phyloP scores from a whole-genome alignment of 92 coral and sea anemone species.

The Phymanthus crucifer region DNA sequence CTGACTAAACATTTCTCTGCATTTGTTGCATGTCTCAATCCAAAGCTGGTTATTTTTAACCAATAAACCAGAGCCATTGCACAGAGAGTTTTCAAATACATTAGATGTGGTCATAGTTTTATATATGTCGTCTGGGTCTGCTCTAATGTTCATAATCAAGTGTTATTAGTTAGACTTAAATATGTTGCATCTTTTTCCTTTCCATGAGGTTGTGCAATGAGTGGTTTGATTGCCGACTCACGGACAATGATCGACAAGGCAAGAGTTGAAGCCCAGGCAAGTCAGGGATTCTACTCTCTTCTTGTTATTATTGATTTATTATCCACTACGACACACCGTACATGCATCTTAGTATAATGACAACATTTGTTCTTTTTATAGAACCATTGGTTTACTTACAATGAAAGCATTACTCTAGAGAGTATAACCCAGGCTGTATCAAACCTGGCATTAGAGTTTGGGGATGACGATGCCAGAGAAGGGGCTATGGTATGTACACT shows the following conservation, averaged over 20 bases:
- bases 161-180: no score
- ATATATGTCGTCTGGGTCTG: no score
- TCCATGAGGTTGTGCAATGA: constrained; percentile 92
- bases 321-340: background rate
- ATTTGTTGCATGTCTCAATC: no score
- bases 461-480: constrained; percentile 95
- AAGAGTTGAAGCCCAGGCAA: constrained; percentile 98
- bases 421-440: constrained; percentile 99
- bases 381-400: constrained; percentile 99
- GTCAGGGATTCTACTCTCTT: background rate
- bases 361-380: background rate
- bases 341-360: background rate
- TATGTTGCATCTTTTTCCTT: background rate
- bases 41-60: no score
- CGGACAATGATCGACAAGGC: constrained; percentile 99
- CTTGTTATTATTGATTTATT: no score
- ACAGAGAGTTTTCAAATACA: no score
- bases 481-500: constrained; percentile 87
- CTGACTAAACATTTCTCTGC: no score
- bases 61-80: no score
- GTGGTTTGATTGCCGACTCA: constrained; percentile 99
- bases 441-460: constrained; percentile 96
- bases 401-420: constrained; percentile 91
- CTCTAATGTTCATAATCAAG: no score
- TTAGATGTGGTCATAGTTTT: no score